Percentiles rank a stretch among this genome's conserved stretches.
These are phyloP conservation scores for Parnassius apollo DNA, from an alignment of 2,888 invertebrate genomes.

Conservation along the genomic window DNA sequence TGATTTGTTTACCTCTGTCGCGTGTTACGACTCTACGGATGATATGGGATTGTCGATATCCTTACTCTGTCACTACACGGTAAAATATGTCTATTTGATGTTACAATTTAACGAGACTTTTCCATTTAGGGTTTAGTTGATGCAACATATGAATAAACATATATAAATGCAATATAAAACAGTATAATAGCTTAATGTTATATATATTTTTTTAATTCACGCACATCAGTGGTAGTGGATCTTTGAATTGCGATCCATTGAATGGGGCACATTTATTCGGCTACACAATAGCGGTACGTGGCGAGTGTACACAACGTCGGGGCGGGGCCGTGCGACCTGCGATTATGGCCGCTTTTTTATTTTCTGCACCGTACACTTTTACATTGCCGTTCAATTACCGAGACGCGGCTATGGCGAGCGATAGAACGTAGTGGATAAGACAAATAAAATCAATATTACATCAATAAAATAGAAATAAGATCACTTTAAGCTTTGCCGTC, in stretches of 20 bases:
- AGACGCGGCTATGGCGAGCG: slow-evolving; percentile 57
- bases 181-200: slow-evolving; percentile 2
- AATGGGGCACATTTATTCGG: slow-evolving; percentile 66
- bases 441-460: not conserved
- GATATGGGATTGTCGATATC: too few relatives aligned
- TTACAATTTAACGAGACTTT: too few relatives aligned
- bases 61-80: too few relatives aligned
- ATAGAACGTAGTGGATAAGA: slow-evolving; percentile 46
- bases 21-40: too few relatives aligned
- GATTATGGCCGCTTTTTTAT: slow-evolving; percentile 69
- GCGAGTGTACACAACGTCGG: slow-evolving; percentile 43
- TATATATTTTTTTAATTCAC: slow-evolving; percentile 7
- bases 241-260: slow-evolving; percentile 52
- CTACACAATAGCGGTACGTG: slow-evolving; percentile 58
- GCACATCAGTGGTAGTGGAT: slow-evolving; percentile 11
- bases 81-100: too few relatives aligned
- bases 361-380: slow-evolving; percentile 77
- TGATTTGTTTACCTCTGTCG: too few relatives aligned
- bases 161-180: not conserved
- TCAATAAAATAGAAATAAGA: not conserved
- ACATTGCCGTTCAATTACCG: slow-evolving; percentile 80
- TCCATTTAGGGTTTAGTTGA: too few relatives aligned
- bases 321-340: slow-evolving; percentile 70
- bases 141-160: too few relatives aligned
- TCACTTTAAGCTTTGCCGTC: too few relatives aligned